These are phyloP conservation scores for Apteryx owenii DNA, from an alignment of 2,113 vertebrate species.

Conservation along the genomic window DNA sequence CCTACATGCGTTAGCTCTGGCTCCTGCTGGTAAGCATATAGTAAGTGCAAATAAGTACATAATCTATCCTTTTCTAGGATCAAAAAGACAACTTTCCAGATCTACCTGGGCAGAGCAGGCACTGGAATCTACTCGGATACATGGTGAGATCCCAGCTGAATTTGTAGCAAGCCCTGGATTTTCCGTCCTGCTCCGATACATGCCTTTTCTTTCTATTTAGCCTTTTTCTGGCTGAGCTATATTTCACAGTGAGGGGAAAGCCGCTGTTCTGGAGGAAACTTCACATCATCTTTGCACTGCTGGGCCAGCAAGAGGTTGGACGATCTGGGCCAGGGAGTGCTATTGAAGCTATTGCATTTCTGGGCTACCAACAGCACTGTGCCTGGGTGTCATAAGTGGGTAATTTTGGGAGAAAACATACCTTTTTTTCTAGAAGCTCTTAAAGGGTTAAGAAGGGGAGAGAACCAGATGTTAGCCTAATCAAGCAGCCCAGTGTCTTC, in stretches of 20 bases:
- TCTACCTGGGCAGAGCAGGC: no score
- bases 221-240: neutral
- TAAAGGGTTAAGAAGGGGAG: neutral
- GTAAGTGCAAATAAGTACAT: neutral
- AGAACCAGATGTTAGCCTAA: neutral
- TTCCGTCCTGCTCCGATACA: neutral
- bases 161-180: neutral
- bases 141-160: neutral
- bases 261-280: neutral
- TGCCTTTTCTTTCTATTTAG: neutral
- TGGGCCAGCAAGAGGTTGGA: neutral
- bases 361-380: neutral
- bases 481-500: neutral
- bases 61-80: neutral
- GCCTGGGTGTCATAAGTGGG: neutral
- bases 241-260: neutral
- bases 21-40: rapidly evolving
- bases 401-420: rapidly evolving
- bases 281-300: neutral
- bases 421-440: rapidly evolving
- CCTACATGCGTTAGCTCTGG: neutral
- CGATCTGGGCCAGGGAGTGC: neutral
- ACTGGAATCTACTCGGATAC: neutral
- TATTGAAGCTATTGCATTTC: neutral
- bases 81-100: neutral